phyloP scores from a whole-genome alignment of 2,888 invertebrate species.

The Molorchus minor region DNA sequence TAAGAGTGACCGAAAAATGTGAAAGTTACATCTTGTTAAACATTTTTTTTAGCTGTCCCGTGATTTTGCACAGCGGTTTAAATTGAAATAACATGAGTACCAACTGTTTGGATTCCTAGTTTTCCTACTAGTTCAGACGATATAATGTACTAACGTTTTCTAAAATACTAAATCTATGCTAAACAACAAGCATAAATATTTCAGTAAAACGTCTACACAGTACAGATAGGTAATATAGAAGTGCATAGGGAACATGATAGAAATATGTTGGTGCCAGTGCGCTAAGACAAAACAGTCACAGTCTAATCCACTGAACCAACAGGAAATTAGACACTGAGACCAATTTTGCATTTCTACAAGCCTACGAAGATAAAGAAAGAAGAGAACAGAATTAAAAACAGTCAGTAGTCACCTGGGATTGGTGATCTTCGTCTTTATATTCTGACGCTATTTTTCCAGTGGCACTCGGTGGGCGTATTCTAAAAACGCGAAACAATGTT shows the following conservation, averaged over 20 bases:
- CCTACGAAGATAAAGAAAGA: conserved; percentile 50
- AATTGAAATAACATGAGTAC: too few species aligned
- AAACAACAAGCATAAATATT: conserved; percentile 13
- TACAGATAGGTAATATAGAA: conserved; percentile 39
- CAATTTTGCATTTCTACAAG: conserved; percentile 53
- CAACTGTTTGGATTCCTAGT: too few species aligned
- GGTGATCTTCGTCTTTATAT: conserved; percentile 58
- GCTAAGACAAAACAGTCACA: conserved; percentile 50
- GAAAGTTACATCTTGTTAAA: too few species aligned
- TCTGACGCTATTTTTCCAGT: conserved; percentile 54
- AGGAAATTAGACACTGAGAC: conserved; percentile 26
- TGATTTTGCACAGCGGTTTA: too few species aligned
- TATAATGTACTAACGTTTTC: too few species aligned
- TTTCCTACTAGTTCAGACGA: too few species aligned
- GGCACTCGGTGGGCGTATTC: conserved; percentile 58
- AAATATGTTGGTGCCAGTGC: conserved; percentile 63
- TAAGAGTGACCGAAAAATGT: too few species aligned
- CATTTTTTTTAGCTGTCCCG: too few species aligned
- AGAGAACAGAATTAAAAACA: conserved; percentile 45
- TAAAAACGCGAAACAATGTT: conserved; percentile 43
- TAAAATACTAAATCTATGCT: conserved; percentile 8
- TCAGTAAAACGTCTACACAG: conserved; percentile 15
- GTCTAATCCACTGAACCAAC: neutral
- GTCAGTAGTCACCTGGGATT: conserved; percentile 57
- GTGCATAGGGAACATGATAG: conserved; percentile 59